Evolutionary conservation across 2,113 vertebrate genomes (phyloP).

Genomic region (Megatriorchis doriae): DNA sequence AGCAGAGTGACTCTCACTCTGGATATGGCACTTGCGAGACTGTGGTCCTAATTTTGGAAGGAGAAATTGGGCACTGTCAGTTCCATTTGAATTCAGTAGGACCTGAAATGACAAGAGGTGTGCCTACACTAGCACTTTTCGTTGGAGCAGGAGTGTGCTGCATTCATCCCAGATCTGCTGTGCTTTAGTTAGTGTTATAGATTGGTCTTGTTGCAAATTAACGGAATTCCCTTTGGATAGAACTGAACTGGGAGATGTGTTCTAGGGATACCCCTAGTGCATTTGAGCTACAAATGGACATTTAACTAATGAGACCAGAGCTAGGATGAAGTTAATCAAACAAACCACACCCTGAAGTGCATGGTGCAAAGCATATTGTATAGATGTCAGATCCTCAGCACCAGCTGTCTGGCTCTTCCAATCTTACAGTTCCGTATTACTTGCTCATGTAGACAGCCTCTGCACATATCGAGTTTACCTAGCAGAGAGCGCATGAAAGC

Average conservation of each 20-base stretch:
- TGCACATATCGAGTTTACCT: not conserved
- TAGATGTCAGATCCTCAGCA: accelerated
- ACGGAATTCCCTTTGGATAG: not conserved
- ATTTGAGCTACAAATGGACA: not conserved
- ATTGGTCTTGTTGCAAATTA: not conserved
- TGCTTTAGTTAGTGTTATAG: not conserved
- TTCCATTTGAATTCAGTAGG: not conserved
- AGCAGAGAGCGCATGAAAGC: not conserved
- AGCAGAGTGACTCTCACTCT: not conserved
- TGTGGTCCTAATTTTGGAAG: not conserved
- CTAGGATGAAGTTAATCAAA: not conserved
- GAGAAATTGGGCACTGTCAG: not conserved
- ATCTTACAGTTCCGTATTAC: accelerated
- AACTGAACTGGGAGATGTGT: not conserved
- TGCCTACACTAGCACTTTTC: not conserved
- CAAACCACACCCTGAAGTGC: accelerated
- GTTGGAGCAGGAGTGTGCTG: not conserved
- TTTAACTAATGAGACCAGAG: not conserved
- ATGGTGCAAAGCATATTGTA: accelerated
- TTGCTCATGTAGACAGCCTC: not conserved
- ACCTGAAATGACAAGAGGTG: not conserved
- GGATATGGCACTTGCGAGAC: not conserved
- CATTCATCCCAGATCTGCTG: not conserved
- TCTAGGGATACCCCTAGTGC: not conserved
- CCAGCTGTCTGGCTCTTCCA: not conserved